Evolutionary conservation across 37 sponge, comb jelly and placozoan species (phyloP), one percentile per base, ranked within the genome.

Genomic region (Ephydatia muelleri): DNA sequence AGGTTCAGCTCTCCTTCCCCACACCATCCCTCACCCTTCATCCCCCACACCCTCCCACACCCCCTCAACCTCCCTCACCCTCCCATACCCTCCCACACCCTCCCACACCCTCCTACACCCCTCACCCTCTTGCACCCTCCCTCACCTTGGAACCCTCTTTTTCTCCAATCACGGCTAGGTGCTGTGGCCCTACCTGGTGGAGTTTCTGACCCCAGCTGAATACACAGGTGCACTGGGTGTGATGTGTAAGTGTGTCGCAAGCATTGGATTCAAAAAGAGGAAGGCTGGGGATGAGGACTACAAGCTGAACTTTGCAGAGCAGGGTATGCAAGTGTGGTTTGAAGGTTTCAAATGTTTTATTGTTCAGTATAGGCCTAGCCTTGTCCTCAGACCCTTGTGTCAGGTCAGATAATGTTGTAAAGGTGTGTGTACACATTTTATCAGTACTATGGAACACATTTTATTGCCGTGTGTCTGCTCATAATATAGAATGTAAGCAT

Each of bases 161-260:
- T 11, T 43, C 27, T 27, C 32, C 68, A 30, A 29, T 65, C n/a
- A 38, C 23, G 78, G 11, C 34, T 27, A 95, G 88, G 98, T 97
- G 8, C 69, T 97, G 69, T 97, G 96, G 96, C 98, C 98, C 0
- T 92, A 83, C 84, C 85, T 97, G 49, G 75, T 97, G 21, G 98
- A 97, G 83, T 97, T 95, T 83, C 2, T 97, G 4, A 86, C 81
- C 6, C 95, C 98, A 32, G 70, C 75, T 38, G 76, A 90, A 83
- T 95, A 93, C 90, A 93, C 89, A 8, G 76, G 70, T 26, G 82
- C 88, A n/a, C 27, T 80, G 21, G 86, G 85, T 65, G 83, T 93
- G 33, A 82, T 97, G 47, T 87, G 86, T 27, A 75, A 85, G 23
- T 89, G 92, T 84, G 74, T 92, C 38, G 85, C 93, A 14, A 78